Conservation (phyloP, 2,888 invertebrate species). For the Acanthococcus lagerstroemiae region DNA sequence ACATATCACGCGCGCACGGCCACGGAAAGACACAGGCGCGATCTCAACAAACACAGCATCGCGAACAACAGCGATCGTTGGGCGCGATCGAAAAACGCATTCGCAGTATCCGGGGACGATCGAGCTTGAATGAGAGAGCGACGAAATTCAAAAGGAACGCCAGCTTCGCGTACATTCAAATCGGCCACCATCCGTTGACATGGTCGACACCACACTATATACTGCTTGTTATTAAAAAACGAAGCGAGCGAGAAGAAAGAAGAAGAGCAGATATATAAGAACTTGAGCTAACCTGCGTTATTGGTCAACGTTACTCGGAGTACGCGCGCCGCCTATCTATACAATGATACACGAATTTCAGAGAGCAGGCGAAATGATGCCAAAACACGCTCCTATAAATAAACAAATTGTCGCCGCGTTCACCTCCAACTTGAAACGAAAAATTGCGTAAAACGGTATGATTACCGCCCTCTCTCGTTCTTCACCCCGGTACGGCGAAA, state of each 20-base stretch:
- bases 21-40: neutral
- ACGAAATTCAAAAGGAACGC: too few relatives aligned
- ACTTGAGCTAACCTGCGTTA: neutral
- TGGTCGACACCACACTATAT: too few relatives aligned
- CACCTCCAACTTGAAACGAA: conserved; percentile 22
- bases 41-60: neutral
- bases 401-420: conserved; percentile 20
- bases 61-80: neutral
- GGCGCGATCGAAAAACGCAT: neutral
- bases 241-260: neutral
- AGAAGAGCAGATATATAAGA: neutral
- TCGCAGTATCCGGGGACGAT: neutral
- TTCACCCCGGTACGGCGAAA: too few relatives aligned
- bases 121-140: too few relatives aligned
- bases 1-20: neutral
- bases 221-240: neutral
- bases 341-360: conserved; percentile 25
- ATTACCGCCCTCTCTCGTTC: too few relatives aligned
- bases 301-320: neutral
- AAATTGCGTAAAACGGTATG: conserved; percentile 17
- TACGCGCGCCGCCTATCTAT: neutral
- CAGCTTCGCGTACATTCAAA: too few relatives aligned
- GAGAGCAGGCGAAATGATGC: conserved; percentile 19
- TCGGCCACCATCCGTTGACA: too few relatives aligned
- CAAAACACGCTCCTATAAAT: conserved; percentile 31